Evolutionary conservation across 2,797 vertebrate genomes (phyloP).

Genomic region (Anas capensis): DNA sequence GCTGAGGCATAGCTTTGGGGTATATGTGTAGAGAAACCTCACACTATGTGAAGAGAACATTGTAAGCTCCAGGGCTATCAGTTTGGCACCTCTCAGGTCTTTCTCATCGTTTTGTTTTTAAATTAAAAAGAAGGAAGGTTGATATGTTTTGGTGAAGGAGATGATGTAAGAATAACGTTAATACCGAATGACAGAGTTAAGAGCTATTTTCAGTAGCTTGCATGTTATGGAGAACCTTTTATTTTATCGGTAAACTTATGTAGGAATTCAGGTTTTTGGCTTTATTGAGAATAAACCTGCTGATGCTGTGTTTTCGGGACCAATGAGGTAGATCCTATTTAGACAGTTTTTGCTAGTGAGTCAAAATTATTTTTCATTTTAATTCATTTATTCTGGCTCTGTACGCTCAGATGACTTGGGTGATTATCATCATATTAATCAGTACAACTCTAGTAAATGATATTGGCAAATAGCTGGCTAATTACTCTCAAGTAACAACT

Average conservation of each 20-base stretch:
- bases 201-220: not conserved
- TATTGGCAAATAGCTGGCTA: not conserved
- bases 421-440: not conserved
- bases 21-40: not conserved
- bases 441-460: not conserved
- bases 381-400: not conserved
- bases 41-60: fast-evolving
- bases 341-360: not conserved
- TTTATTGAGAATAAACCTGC: not conserved
- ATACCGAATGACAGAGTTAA: not conserved
- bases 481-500: not conserved
- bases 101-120: not conserved
- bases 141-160: not conserved
- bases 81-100: not conserved
- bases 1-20: not conserved
- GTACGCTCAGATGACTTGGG: not conserved
- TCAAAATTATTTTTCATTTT: not conserved
- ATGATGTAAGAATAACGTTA: not conserved
- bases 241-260: not conserved
- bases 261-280: not conserved
- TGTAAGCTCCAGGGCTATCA: not conserved
- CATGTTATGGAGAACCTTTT: not conserved
- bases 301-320: not conserved
- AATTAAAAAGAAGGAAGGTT: not conserved
- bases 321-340: not conserved